Evolutionary conservation across 2,888 invertebrate genomes (phyloP).

Genomic region (Hydroisotoma schaefferi): DNA sequence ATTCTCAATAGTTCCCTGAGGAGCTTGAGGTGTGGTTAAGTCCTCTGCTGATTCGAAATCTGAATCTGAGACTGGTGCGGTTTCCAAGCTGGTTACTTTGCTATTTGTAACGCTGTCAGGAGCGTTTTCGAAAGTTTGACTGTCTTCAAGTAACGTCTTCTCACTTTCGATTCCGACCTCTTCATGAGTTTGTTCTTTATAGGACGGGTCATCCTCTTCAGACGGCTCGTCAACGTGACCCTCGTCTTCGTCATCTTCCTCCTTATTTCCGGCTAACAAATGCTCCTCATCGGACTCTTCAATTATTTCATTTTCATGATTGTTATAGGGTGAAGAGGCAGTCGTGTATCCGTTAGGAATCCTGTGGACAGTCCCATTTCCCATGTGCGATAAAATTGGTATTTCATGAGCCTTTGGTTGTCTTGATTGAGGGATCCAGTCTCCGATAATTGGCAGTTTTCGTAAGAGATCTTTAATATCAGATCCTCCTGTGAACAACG

Average conservation of each 20-base stretch:
- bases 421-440: too few species aligned
- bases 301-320: slow-evolving; percentile 5
- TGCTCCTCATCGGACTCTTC: slow-evolving; percentile 13
- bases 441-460: slow-evolving; percentile 24
- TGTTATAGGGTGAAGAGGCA: too few species aligned
- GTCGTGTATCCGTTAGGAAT: slow-evolving; percentile 20
- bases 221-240: slow-evolving; percentile 13
- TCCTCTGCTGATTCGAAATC: too few species aligned
- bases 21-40: too few species aligned
- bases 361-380: neutral
- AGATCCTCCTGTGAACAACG: slow-evolving; percentile 24
- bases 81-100: too few species aligned
- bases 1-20: too few species aligned
- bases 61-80: too few species aligned
- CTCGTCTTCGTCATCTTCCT: slow-evolving; percentile 19
- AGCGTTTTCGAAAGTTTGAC: too few species aligned
- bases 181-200: neutral
- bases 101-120: too few species aligned
- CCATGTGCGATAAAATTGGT: neutral
- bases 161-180: too few species aligned
- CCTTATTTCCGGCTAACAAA: slow-evolving; percentile 9
- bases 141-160: too few species aligned
- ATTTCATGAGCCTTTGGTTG: too few species aligned
- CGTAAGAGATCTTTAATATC: slow-evolving; percentile 17
- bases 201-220: neutral